These are phyloP conservation scores for Pandion haliaetus DNA, from an alignment of 2,113 vertebrate species.

Conservation along the genomic window DNA sequence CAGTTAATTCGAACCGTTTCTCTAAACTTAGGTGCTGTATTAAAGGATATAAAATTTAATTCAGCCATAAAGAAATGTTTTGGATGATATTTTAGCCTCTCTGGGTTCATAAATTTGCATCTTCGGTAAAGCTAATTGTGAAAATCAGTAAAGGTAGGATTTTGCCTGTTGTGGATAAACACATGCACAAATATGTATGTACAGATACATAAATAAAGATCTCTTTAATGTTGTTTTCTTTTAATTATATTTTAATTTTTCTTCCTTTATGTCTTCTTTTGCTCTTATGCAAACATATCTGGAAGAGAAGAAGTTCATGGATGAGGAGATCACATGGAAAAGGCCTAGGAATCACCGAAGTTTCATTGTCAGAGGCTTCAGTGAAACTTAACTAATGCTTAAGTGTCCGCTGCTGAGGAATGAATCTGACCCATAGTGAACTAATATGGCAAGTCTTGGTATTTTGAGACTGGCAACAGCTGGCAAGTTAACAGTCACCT, in stretches of 20 bases:
- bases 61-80: neutral
- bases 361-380: neutral
- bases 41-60: neutral
- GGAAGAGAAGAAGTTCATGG: neutral
- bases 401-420: neutral
- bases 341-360: neutral
- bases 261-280: neutral
- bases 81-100: neutral
- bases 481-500: constrained; percentile 50
- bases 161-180: neutral
- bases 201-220: neutral
- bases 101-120: neutral
- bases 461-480: constrained; percentile 10
- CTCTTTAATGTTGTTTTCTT: neutral
- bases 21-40: neutral
- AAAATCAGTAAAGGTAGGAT: neutral
- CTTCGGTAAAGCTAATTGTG: neutral
- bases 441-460: neutral
- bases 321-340: neutral
- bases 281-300: neutral
- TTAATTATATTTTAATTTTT: neutral
- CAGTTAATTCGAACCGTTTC: neutral
- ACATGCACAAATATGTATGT: neutral
- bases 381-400: neutral
- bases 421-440: neutral